Evolutionary conservation across 2,888 invertebrate species (phyloP), one percentile per base, ranked within the genome.

Genomic region (Sericinus montela): DNA sequence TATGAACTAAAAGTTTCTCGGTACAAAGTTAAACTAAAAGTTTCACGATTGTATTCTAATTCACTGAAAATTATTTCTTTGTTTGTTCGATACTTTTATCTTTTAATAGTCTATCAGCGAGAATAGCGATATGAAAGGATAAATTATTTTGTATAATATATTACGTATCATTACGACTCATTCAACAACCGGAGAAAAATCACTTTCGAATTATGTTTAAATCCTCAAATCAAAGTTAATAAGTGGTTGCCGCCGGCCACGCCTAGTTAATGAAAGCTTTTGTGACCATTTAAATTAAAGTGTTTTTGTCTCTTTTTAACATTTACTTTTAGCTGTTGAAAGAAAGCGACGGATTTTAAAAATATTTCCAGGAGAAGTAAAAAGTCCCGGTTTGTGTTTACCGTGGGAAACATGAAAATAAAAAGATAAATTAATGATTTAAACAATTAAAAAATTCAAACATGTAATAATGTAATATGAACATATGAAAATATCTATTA

Each of bases 191-290:
- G 7, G 68, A 71, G 67, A 79, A 75, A 75, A 72, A 79, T 72
- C 58, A 62, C 67, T 67, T 59, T 65, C 59, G 79, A 70, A 53
- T 74, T 73, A 70, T 80, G 65, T 75, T 80, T 77, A 78, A 80
- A 78, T 69, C 71, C 70, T 63, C 61, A 67, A 76, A 80, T 78
- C 72, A 75, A 64, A 73, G 66, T 73, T 85, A 85, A 85, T 86
- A 67, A 84, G 72, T 61, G 75, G 84, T 75, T 84, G 65, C 66
- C 57, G 57, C 54, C 60, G 54, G 72, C 78, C 79, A 80, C 85
- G 72, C 85, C 86, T 76, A 62, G 58, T 74, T 76, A 80, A 76
- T 79, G 71, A 66, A 57, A 49, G 63, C 68, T 72, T 75, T 64
- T 63, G 67, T 68, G 71, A 75, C 65, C 62, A 75, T 71, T 72